These are phyloP conservation scores for Brachyptera risi DNA, from an alignment of 2,888 invertebrate species.

Conservation along the genomic window DNA sequence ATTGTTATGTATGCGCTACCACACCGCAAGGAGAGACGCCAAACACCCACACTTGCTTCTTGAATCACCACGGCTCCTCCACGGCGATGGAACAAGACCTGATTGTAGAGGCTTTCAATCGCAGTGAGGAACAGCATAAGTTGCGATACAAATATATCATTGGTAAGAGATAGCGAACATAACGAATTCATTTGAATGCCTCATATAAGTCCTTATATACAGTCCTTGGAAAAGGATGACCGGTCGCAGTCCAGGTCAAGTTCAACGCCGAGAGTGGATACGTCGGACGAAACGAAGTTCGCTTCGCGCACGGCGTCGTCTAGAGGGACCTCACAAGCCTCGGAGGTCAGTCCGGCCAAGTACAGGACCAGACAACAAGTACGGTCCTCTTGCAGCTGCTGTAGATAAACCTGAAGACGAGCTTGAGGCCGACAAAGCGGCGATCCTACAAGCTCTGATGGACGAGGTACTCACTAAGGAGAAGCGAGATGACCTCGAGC, in stretches of 20 bases:
- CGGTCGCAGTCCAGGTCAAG: not conserved
- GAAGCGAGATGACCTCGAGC: not conserved
- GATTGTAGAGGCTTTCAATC: constrained; percentile 30
- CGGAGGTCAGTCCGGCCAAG: not conserved
- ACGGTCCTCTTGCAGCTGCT: too few species aligned
- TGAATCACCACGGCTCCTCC: constrained; percentile 30
- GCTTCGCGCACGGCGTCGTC: not conserved
- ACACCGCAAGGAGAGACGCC: not conserved
- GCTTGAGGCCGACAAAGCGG: not conserved
- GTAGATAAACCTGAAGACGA: not conserved
- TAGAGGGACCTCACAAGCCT: not conserved
- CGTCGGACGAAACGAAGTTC: not conserved
- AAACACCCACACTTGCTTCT: constrained; percentile 26
- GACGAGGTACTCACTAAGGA: not conserved
- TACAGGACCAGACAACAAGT: not conserved
- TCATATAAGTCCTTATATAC: constrained; percentile 5
- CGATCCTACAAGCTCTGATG: not conserved
- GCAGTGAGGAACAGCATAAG: constrained; percentile 29
- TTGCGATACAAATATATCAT: constrained; percentile 29
- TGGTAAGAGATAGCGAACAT: too few species aligned
- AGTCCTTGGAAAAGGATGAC: constrained; percentile 1
- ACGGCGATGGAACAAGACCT: constrained; percentile 32
- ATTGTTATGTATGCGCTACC: not conserved
- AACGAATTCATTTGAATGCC: too few species aligned
- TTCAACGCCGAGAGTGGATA: not conserved